A percentile compares a stretch with the other conserved stretches of the same genome.
Evolutionary conservation across 2,113 vertebrate species (phyloP).

Genomic region (Sialia sialis): DNA sequence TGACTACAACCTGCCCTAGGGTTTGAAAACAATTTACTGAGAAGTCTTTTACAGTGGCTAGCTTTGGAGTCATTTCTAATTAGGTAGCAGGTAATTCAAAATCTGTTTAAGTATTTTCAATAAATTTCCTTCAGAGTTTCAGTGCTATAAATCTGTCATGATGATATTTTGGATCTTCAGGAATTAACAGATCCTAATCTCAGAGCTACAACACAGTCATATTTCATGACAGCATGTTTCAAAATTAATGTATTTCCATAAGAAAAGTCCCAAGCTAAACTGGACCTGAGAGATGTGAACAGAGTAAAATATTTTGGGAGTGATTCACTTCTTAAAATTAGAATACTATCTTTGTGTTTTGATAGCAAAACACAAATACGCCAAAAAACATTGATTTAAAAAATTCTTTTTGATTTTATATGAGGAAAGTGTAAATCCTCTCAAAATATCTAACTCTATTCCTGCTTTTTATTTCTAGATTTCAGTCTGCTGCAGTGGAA

Average conservation of each 20-base stretch:
- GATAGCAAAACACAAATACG: background rate
- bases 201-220: background rate
- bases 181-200: slow-evolving; percentile 31
- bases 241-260: background rate
- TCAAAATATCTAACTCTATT: background rate
- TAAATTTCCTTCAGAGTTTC: slow-evolving; percentile 47
- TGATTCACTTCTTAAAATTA: background rate
- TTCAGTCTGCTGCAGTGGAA: background rate
- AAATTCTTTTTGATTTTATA: background rate
- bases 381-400: background rate
- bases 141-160: slow-evolving; percentile 27
- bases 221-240: slow-evolving; percentile 1
- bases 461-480: background rate
- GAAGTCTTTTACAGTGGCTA: slow-evolving; percentile 57
- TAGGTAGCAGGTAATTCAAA: slow-evolving; percentile 66
- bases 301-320: background rate
- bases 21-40: slow-evolving; percentile 66
- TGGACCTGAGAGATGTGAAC: background rate
- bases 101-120: slow-evolving; percentile 11
- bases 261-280: background rate
- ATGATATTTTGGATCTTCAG: slow-evolving; percentile 20
- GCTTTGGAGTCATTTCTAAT: slow-evolving; percentile 63
- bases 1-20: slow-evolving; percentile 42
- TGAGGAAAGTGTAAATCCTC: background rate
- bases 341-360: background rate